phyloP scores from a whole-genome alignment of 2,888 invertebrate genomes.

The Thereva unica region DNA sequence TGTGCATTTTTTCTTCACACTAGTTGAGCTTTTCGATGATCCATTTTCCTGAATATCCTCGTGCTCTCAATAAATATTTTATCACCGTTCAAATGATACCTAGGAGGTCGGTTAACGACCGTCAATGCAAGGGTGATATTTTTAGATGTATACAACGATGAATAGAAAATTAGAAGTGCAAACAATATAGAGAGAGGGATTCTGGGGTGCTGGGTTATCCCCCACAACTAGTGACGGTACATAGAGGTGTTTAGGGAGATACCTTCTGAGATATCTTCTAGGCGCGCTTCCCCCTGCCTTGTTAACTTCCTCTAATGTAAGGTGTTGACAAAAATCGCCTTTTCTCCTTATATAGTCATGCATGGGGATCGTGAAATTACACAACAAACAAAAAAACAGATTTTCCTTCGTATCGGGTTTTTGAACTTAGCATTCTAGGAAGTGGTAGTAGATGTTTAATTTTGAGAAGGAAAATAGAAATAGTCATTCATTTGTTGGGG shows the following conservation, averaged over 20 bases:
- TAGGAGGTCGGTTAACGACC: slow-evolving; percentile 23
- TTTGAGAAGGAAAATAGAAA: too few species aligned
- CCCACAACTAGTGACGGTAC: background rate
- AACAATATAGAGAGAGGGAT: slow-evolving; percentile 20
- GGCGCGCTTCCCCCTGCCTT: too few species aligned
- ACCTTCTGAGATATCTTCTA: too few species aligned
- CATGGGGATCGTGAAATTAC: too few species aligned
- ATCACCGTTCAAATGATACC: slow-evolving; percentile 3
- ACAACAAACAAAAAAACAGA: too few species aligned
- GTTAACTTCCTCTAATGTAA: too few species aligned
- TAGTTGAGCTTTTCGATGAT: background rate
- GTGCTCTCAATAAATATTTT: slow-evolving; percentile 4
- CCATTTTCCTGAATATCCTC: slow-evolving; percentile 9
- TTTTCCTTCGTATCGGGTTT: too few species aligned
- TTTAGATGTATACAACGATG: slow-evolving; percentile 21
- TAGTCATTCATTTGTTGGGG: too few species aligned
- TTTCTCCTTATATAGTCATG: too few species aligned
- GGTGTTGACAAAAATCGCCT: too few species aligned
- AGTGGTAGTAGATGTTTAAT: too few species aligned
- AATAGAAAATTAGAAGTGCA: slow-evolving; percentile 25
- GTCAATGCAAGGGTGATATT: slow-evolving; percentile 22
- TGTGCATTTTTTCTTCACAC: background rate
- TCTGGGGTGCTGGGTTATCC: background rate
- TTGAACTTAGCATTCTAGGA: too few species aligned
- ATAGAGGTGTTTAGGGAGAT: background rate